Evolutionary conservation across 2,888 invertebrate species (phyloP).

Genomic region (Muscina levida): DNA sequence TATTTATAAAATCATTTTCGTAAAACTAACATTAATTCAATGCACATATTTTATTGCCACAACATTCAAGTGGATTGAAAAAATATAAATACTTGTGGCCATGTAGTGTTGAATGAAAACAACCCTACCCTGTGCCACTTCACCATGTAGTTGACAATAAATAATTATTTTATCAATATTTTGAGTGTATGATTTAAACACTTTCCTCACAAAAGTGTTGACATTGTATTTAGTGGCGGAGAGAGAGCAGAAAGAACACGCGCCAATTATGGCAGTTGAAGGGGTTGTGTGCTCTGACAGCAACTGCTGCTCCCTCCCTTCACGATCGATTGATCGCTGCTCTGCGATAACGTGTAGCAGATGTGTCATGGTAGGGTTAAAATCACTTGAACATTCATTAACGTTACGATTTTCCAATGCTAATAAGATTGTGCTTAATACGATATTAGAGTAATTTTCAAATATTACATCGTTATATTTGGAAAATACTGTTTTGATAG

Average conservation of each 20-base stretch:
- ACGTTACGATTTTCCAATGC: conserved; percentile 58
- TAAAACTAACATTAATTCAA: conserved; percentile 49
- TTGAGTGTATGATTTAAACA: conserved; percentile 68
- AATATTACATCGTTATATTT: conserved; percentile 30
- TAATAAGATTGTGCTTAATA: conserved; percentile 61
- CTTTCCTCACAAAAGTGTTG: conserved; percentile 70
- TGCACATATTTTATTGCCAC: conserved; percentile 59
- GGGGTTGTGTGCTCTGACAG: conserved; percentile 51
- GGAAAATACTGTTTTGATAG: conserved; percentile 11
- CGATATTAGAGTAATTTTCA: conserved; percentile 42
- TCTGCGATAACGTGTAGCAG: conserved; percentile 40
- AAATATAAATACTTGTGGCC: conserved; percentile 21
- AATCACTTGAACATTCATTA: conserved; percentile 58
- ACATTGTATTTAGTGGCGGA: conserved; percentile 71
- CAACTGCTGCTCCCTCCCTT: neutral
- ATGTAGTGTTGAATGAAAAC: conserved; percentile 22
- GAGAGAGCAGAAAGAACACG: conserved; percentile 43
- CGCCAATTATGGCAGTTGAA: conserved; percentile 54
- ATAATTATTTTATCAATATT: conserved; percentile 59
- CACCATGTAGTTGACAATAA: conserved; percentile 61
- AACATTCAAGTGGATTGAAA: conserved; percentile 50
- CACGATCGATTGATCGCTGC: neutral
- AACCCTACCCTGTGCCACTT: neutral
- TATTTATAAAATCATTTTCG: conserved; percentile 40
- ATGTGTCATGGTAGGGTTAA: conserved; percentile 64